Conservation (phyloP, 2,113 vertebrate species). For the Dipodomys merriami region DNA sequence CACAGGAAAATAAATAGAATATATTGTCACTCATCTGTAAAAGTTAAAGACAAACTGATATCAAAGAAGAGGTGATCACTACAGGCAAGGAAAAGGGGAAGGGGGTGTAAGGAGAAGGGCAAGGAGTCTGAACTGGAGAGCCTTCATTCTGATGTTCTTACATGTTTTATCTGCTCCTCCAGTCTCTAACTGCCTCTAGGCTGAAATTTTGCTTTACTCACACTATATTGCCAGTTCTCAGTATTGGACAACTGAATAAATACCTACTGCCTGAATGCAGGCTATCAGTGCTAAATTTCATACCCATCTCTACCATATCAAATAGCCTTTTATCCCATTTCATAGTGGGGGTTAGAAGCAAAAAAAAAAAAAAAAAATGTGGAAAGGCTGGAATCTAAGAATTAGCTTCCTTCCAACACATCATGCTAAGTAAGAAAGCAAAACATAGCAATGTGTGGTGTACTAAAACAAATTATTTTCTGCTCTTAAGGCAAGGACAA, state of each 20-base stretch:
- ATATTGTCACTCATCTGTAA: neutral
- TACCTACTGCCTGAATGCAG: neutral
- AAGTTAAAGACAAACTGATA: neutral
- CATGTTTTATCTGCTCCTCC: neutral
- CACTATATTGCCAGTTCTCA: neutral
- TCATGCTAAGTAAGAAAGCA: neutral
- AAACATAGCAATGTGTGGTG: neutral
- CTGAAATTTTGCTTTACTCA: neutral
- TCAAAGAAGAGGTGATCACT: neutral
- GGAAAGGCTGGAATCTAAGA: neutral
- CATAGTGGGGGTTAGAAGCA: neutral
- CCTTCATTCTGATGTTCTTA: neutral
- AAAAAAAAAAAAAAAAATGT: neutral
- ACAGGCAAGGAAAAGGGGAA: too few relatives aligned
- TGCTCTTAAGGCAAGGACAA: neutral
- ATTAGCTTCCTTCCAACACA: neutral
- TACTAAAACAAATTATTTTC: neutral
- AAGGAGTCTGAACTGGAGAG: neutral
- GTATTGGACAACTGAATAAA: slow-evolving; percentile 15
- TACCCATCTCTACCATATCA: neutral
- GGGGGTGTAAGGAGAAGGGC: too few relatives aligned
- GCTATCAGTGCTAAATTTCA: neutral
- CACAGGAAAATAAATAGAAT: too few relatives aligned
- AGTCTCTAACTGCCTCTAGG: accelerated
- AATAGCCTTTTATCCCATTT: neutral